phyloP scores from a whole-genome alignment of 1,140 invertebrate species.

The Bombus waltoni region DNA sequence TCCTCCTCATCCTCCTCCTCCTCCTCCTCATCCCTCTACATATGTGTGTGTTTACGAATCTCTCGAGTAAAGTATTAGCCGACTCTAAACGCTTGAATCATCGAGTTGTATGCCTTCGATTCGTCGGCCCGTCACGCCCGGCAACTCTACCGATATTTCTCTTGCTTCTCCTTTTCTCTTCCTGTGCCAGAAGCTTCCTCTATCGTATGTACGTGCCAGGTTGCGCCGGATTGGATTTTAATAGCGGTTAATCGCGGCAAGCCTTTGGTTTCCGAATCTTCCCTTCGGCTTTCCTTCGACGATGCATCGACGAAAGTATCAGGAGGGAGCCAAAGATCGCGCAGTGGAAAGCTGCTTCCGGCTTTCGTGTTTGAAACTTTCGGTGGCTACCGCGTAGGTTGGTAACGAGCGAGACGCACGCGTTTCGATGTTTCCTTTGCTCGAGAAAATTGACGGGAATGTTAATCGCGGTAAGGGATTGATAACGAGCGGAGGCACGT shows the following conservation, averaged over 20 bases:
- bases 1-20: neutral
- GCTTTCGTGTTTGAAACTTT: neutral
- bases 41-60: constrained; percentile 72
- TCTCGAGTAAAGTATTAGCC: constrained; percentile 71
- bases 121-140: constrained; percentile 41
- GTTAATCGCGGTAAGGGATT: neutral
- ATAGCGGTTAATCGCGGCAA: too few relatives aligned
- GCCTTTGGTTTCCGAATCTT: too few relatives aligned
- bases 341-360: neutral
- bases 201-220: neutral
- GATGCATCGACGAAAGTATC: too few relatives aligned
- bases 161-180: neutral
- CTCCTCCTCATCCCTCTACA: constrained; percentile 43
- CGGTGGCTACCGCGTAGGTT: too few relatives aligned
- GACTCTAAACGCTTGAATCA: constrained; percentile 69
- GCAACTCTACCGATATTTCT: constrained; percentile 21
- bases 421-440: neutral
- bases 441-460: neutral
- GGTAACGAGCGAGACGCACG: too few relatives aligned
- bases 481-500: neutral
- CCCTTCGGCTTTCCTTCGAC: too few relatives aligned
- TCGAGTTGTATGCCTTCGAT: constrained; percentile 68
- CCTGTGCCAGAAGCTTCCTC: too few relatives aligned
- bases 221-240: neutral
- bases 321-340: too few relatives aligned